phyloP scores from a whole-genome alignment of 1,140 invertebrate genomes.

The Lutraria rhynchaena region DNA sequence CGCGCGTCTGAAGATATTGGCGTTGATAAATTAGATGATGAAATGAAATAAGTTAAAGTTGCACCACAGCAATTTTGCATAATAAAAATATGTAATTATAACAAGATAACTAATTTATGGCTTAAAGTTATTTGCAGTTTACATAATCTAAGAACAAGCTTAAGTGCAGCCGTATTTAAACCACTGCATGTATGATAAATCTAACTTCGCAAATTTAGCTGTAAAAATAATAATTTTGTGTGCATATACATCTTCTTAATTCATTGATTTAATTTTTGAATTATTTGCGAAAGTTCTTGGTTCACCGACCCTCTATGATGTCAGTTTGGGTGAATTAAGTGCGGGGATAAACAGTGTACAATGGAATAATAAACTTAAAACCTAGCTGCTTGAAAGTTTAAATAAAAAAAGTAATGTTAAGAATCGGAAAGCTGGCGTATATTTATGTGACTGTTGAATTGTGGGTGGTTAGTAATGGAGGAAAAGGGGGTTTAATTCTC shows the following conservation, averaged over 20 bases:
- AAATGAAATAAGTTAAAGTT: not conserved
- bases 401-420: not conserved
- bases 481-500: slow-evolving; percentile 37
- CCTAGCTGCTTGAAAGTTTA: slow-evolving; percentile 19
- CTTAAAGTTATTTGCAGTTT: not conserved
- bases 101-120: slow-evolving; percentile 34
- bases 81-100: slow-evolving; percentile 47
- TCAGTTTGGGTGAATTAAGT: slow-evolving; percentile 33
- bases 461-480: not conserved
- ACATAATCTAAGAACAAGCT: too few species aligned
- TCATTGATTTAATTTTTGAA: slow-evolving; percentile 19
- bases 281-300: slow-evolving; percentile 17
- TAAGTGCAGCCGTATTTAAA: too few species aligned
- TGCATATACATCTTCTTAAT: slow-evolving; percentile 13
- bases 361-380: slow-evolving; percentile 24
- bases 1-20: slow-evolving; percentile 5
- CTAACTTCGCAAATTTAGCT: too few species aligned
- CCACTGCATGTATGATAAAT: too few species aligned
- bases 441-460: not conserved
- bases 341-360: slow-evolving; percentile 9
- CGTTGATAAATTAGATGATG: not conserved
- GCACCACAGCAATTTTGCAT: not conserved
- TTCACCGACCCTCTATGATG: slow-evolving; percentile 12
- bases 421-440: too few species aligned
- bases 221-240: too few species aligned